Conservation (phyloP, 37 sponge, comb jelly and placozoan genomes). For the Chondrosia reniformis region DNA sequence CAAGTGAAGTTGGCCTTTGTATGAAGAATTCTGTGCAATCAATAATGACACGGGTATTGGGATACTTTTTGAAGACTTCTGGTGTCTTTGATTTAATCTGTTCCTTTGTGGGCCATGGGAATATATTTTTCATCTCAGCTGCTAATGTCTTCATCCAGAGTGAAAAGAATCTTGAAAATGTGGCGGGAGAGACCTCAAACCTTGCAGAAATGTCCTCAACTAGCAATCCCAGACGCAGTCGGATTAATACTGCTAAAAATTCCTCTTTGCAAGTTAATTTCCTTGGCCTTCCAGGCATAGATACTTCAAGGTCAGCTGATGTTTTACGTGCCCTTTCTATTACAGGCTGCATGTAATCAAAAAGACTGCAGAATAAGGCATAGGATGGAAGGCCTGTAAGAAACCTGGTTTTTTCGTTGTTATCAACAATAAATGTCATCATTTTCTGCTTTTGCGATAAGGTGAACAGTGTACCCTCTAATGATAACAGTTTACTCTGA, state of each 20-base stretch:
- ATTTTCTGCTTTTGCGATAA: too few species aligned
- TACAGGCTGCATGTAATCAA: not conserved
- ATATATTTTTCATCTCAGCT: not conserved
- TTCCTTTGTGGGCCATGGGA: not conserved
- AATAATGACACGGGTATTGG: conserved; percentile 3
- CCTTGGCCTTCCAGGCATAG: not conserved
- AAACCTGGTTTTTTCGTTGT: too few species aligned
- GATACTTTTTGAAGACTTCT: conserved; percentile 6
- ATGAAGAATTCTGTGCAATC: conserved; percentile 50
- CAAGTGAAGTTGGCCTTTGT: conserved; percentile 26
- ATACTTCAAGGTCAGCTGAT: too few species aligned
- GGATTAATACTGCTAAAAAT: not conserved
- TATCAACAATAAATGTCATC: too few species aligned
- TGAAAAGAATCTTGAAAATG: not conserved
- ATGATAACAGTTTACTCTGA: too few species aligned
- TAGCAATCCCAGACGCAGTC: conserved; percentile 13
- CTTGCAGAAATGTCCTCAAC: conserved; percentile 7
- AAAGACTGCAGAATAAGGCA: not conserved
- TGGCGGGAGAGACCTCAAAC: conserved; percentile 7
- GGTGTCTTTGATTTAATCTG: not conserved
- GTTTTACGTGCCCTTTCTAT: too few species aligned
- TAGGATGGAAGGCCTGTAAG: not conserved
- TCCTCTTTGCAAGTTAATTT: not conserved
- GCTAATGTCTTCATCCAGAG: conserved; percentile 6
- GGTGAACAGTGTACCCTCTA: too few species aligned